These are phyloP conservation scores for Abrostola triplasia DNA, from an alignment of 2,888 invertebrate genomes.

Conservation along the genomic window DNA sequence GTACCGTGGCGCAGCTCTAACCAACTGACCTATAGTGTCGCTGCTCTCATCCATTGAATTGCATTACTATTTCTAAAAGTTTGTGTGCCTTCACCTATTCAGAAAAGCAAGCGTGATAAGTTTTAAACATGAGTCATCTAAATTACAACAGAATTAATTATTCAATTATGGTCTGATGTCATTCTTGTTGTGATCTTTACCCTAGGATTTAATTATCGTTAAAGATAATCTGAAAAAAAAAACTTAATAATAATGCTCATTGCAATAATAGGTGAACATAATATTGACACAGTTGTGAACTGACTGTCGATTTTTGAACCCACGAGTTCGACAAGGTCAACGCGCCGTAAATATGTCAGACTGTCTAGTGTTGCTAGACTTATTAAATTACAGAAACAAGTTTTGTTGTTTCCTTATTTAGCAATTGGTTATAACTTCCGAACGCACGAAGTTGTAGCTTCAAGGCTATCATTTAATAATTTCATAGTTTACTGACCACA, in stretches of 20 bases:
- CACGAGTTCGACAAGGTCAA: conserved; percentile 27
- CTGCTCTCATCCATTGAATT: too few species aligned
- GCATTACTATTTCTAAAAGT: too few species aligned
- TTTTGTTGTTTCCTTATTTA: neutral
- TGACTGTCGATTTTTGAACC: conserved; percentile 6
- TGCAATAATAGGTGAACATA: neutral
- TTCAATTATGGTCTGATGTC: conserved; percentile 31
- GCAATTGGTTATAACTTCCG: too few species aligned
- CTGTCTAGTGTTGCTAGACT: conserved; percentile 5
- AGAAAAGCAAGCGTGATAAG: neutral
- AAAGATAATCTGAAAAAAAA: neutral
- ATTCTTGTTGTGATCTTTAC: conserved; percentile 30
- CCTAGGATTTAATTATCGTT: neutral
- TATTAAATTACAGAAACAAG: neutral
- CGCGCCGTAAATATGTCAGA: conserved; percentile 32
- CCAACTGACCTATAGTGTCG: too few species aligned
- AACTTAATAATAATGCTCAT: too few species aligned
- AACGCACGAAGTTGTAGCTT: too few species aligned
- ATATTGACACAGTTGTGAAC: neutral
- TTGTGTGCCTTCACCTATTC: too few species aligned
- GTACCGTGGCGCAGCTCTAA: too few species aligned
- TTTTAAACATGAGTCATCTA: conserved; percentile 16
- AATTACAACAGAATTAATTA: conserved; percentile 19
- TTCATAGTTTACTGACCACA: too few species aligned
- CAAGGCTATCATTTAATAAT: too few species aligned